Percentiles rank a stretch among this genome's conserved stretches.
These are phyloP conservation scores for Piaya cayana DNA, from an alignment of 2,113 vertebrate genomes.

Conservation along the genomic window DNA sequence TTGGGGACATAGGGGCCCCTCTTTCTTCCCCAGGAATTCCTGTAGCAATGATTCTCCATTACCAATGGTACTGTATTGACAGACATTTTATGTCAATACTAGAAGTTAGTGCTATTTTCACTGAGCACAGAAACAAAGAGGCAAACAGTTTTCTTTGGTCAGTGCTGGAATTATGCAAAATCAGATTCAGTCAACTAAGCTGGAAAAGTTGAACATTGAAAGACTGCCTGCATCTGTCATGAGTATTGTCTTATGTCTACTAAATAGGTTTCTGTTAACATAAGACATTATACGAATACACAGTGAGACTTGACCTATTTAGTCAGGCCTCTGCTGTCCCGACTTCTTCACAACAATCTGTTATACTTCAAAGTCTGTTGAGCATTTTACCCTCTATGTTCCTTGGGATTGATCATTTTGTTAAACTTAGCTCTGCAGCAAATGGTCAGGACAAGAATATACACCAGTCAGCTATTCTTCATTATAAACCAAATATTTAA, in stretches of 20 bases:
- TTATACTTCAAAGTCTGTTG: slow-evolving; percentile 1
- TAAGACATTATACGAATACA: slow-evolving; percentile 18
- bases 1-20: not conserved
- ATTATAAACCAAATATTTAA: slow-evolving; percentile 55
- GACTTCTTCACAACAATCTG: slow-evolving; percentile 1
- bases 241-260: slow-evolving; percentile 13
- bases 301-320: slow-evolving; percentile 1
- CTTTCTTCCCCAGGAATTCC: not conserved
- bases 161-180: not conserved
- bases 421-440: slow-evolving; percentile 19
- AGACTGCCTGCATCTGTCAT: not conserved
- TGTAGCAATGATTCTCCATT: not conserved
- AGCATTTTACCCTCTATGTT: slow-evolving; percentile 19
- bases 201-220: not conserved
- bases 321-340: slow-evolving; percentile 1
- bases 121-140: not conserved
- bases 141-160: not conserved
- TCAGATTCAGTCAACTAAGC: not conserved
- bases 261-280: slow-evolving; percentile 48
- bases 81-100: not conserved
- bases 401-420: slow-evolving; percentile 30
- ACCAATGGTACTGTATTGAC: not conserved
- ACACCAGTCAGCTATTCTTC: not conserved
- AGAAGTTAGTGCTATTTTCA: not conserved
- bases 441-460: slow-evolving; percentile 2